These are phyloP conservation scores for Melipona quadrifasciata DNA, from an alignment of 1,140 invertebrate species.

Conservation along the genomic window DNA sequence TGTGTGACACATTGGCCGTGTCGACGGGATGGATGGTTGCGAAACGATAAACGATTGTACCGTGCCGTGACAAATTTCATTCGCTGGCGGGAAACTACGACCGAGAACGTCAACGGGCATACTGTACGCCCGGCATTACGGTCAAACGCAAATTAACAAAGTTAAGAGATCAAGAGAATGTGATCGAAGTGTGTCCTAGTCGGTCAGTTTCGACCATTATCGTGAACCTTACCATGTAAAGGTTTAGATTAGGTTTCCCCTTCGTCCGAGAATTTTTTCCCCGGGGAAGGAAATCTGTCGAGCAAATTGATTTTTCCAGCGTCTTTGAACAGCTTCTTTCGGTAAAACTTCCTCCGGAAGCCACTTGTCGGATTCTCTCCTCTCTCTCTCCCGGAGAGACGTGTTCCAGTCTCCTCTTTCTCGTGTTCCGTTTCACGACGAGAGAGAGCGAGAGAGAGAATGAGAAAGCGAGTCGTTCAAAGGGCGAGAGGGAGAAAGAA, in stretches of 20 bases:
- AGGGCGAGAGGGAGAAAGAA: background rate
- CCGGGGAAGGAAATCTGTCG: background rate
- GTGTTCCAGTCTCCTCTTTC: background rate
- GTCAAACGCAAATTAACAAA: conserved; percentile 13
- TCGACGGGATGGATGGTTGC: background rate
- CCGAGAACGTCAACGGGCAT: background rate
- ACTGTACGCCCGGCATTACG: no score
- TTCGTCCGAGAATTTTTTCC: background rate
- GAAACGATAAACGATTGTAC: background rate
- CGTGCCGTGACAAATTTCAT: background rate
- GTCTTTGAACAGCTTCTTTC: conserved; percentile 39
- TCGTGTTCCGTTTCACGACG: background rate
- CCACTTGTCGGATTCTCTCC: conserved; percentile 63
- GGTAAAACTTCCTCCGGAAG: conserved; percentile 49
- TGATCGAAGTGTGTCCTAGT: background rate
- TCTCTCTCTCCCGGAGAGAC: conserved; percentile 13
- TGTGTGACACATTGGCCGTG: background rate
- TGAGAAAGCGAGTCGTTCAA: background rate
- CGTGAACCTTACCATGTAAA: background rate
- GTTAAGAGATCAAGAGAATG: no score
- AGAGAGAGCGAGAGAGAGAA: background rate
- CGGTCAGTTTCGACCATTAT: background rate
- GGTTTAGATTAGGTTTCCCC: conserved; percentile 19
- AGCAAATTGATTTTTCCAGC: conserved; percentile 50
- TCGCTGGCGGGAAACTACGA: background rate